Evolutionary conservation across 2,888 invertebrate species (phyloP).

Genomic region (Caradrina clavipalpis): DNA sequence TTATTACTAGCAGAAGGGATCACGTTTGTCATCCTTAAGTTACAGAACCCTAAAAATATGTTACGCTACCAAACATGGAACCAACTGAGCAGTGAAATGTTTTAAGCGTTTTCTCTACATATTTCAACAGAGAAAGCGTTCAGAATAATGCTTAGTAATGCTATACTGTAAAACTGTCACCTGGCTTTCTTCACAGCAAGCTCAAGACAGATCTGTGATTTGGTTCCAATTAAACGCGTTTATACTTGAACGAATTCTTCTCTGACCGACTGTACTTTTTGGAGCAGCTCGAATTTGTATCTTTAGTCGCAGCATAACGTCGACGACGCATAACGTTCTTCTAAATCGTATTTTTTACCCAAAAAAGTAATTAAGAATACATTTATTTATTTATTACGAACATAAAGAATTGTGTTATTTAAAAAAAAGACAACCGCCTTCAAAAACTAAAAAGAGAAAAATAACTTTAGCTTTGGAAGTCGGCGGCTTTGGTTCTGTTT

Average conservation of each 20-base stretch:
- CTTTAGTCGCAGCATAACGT: too few species aligned
- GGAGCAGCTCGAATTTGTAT: constrained; percentile 11
- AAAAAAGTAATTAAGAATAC: too few species aligned
- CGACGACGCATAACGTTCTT: too few species aligned
- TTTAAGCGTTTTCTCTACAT: constrained; percentile 58
- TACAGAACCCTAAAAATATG: not conserved
- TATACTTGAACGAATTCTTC: constrained; percentile 28
- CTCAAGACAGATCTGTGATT: constrained; percentile 19
- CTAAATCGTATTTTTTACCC: too few species aligned
- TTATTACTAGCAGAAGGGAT: too few species aligned
- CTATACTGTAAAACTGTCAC: constrained; percentile 65
- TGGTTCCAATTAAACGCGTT: constrained; percentile 20
- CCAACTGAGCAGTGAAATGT: constrained; percentile 44
- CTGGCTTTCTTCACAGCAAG: constrained; percentile 55
- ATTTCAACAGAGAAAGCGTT: constrained; percentile 62
- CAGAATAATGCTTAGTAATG: constrained; percentile 64
- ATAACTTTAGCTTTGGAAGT: too few species aligned
- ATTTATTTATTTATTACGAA: not conserved
- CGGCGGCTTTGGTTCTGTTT: too few species aligned
- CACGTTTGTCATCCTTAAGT: too few species aligned
- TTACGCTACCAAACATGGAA: constrained; percentile 17
- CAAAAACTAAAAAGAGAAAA: too few species aligned
- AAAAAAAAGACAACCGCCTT: too few species aligned
- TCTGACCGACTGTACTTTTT: constrained; percentile 21
- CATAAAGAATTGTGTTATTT: not conserved